phyloP scores from a whole-genome alignment of 2,888 invertebrate species.

The Dryomyza anilis region DNA sequence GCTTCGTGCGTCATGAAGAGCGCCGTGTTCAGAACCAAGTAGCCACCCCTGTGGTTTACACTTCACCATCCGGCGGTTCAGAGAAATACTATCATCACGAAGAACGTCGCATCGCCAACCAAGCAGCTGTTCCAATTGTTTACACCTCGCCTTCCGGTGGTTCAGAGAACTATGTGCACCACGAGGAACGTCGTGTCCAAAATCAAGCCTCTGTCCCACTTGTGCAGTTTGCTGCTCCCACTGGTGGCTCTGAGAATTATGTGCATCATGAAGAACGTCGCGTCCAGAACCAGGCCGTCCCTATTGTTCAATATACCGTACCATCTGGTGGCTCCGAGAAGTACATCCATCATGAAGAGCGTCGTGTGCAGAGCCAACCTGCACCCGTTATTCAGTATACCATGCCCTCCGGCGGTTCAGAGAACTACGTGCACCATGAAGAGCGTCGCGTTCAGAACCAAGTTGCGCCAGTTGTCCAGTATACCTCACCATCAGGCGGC shows the following conservation, averaged over 20 bases:
- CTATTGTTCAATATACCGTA: conserved; percentile 36
- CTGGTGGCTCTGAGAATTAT: conserved; percentile 47
- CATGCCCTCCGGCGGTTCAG: conserved; percentile 32
- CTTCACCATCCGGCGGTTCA: conserved; percentile 29
- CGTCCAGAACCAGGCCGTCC: conserved; percentile 37
- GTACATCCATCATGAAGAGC: conserved; percentile 41
- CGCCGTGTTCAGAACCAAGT: conserved; percentile 33
- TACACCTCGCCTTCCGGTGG: conserved; percentile 38
- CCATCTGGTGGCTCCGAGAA: conserved; percentile 41
- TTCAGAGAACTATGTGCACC: conserved; percentile 50
- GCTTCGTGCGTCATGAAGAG: conserved; percentile 35
- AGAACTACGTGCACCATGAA: conserved; percentile 35
- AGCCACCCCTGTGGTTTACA: conserved; percentile 26
- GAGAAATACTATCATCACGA: conserved; percentile 38
- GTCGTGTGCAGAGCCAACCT: conserved; percentile 40
- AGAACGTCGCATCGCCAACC: conserved; percentile 34
- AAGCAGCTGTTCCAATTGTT: conserved; percentile 31
- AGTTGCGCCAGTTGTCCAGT: conserved; percentile 35
- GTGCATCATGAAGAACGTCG: conserved; percentile 44
- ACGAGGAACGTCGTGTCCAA: conserved; percentile 46
- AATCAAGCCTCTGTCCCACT: conserved; percentile 34
- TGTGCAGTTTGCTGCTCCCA: conserved; percentile 41
- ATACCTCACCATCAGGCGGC: conserved; percentile 39
- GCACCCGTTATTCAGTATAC: conserved; percentile 38
- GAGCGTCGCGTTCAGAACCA: conserved; percentile 35